Evolutionary conservation across 2,113 vertebrate genomes (phyloP).

Genomic region (Dasyprocta punctata): DNA sequence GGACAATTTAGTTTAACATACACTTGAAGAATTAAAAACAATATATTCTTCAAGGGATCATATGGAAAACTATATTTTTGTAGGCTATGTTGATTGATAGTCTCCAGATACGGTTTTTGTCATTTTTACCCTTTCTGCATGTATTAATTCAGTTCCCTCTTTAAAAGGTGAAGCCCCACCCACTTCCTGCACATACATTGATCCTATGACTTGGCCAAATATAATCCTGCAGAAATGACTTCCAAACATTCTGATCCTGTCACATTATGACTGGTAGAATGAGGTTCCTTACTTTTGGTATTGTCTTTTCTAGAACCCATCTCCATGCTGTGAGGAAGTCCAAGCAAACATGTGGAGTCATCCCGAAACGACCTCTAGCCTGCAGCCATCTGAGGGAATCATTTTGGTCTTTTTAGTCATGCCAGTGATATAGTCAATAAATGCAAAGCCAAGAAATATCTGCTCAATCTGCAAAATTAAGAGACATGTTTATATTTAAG

Average conservation of each 20-base stretch:
- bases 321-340: background rate
- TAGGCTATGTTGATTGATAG: background rate
- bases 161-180: background rate
- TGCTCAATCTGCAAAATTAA: background rate
- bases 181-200: accelerated
- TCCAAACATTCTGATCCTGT: background rate
- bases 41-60: background rate
- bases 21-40: background rate
- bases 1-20: background rate
- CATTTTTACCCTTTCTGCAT: accelerated
- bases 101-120: background rate
- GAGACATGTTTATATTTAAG: background rate
- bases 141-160: background rate
- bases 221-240: no score
- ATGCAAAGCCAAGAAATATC: background rate
- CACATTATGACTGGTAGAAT: background rate
- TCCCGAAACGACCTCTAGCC: no score
- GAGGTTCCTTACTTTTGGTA: background rate
- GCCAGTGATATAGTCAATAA: accelerated
- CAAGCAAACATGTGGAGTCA: background rate
- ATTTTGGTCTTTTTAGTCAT: accelerated
- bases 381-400: accelerated
- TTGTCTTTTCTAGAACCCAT: background rate
- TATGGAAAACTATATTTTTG: background rate
- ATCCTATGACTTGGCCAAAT: background rate